Evolutionary conservation across 2,113 vertebrate genomes (phyloP), one percentile per base, ranked within the genome.

Genomic region (Platanista minor): DNA sequence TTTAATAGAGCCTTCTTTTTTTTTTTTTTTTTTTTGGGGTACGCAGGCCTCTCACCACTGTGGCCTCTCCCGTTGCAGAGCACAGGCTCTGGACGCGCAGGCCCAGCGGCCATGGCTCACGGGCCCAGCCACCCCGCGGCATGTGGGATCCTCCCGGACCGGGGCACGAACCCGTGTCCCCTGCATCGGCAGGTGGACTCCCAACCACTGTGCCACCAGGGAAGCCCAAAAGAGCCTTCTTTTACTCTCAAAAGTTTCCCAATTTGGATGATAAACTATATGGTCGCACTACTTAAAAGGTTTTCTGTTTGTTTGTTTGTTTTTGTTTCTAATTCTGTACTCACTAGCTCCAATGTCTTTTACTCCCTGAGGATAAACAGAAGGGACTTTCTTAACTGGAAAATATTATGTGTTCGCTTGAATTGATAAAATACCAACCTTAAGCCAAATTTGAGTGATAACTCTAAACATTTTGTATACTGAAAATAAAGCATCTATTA

Each of bases 1-100:
- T 78, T 94, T 52, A 71, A 84, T 39, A 93, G 41, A 11, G 21
- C 11, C n/a, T 1, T 57, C 43, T 41, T 97, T 88, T 91, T 1
- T 57, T 36, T 41, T 97, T 88, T 91, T 1, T 57, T 36, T 41
- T 97, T 88, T 91, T n/a, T n/a, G n/a, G n/a, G n/a, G n/a, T n/a
- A n/a, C n/a, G n/a, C n/a, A n/a, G n/a, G n/a, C n/a, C n/a, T n/a
- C n/a, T n/a, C n/a, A n/a, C n/a, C n/a, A n/a, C n/a, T n/a, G n/a
- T n/a, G n/a, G n/a, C n/a, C n/a, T n/a, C n/a, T n/a, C n/a, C n/a
- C n/a, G n/a, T n/a, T n/a, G n/a, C n/a, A n/a, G n/a, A n/a, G n/a
- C n/a, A n/a, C n/a, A n/a, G n/a, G n/a, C n/a, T n/a, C n/a, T n/a
- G n/a, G n/a, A n/a, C n/a, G n/a, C n/a, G n/a, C n/a, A n/a, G n/a